Percentiles rank a stretch among this genome's conserved stretches.
These are phyloP conservation scores for Pterocles burchelli DNA, from an alignment of 2,113 vertebrate species.

Conservation along the genomic window DNA sequence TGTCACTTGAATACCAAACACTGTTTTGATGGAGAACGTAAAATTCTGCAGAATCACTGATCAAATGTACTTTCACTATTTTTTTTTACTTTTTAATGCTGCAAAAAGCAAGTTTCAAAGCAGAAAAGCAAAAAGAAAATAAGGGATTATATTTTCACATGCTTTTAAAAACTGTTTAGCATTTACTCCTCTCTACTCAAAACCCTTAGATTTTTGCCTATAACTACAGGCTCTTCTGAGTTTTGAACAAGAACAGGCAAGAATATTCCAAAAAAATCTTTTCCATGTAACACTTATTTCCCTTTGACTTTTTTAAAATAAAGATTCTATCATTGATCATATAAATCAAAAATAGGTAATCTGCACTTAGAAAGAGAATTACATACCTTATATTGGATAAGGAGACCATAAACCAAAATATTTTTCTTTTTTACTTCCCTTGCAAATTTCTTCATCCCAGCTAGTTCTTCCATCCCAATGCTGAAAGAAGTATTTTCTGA, in stretches of 20 bases:
- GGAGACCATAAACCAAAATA: slow-evolving; percentile 74
- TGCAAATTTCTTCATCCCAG: slow-evolving; percentile 64
- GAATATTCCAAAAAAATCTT: background rate
- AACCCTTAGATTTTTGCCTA: background rate
- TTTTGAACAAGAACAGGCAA: slow-evolving; percentile 35
- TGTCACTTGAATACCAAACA: background rate
- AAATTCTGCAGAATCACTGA: background rate
- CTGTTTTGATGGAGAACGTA: background rate
- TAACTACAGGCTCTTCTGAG: slow-evolving; percentile 1
- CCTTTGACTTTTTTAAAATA: slow-evolving; percentile 38
- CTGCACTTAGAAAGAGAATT: background rate
- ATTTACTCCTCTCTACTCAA: background rate
- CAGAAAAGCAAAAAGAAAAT: background rate
- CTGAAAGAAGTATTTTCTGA: slow-evolving; percentile 45
- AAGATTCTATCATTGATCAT: slow-evolving; percentile 12
- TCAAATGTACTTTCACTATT: background rate
- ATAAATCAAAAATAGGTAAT: background rate
- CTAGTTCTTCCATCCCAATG: slow-evolving; percentile 60
- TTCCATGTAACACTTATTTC: background rate
- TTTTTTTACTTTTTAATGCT: background rate
- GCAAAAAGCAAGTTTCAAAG: background rate
- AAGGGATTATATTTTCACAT: background rate
- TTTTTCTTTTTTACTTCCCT: slow-evolving; percentile 72
- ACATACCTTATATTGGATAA: slow-evolving; percentile 76
- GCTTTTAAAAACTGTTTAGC: background rate